phyloP scores from a whole-genome alignment of 2,888 invertebrate genomes.

The Lasius fuliginosus region DNA sequence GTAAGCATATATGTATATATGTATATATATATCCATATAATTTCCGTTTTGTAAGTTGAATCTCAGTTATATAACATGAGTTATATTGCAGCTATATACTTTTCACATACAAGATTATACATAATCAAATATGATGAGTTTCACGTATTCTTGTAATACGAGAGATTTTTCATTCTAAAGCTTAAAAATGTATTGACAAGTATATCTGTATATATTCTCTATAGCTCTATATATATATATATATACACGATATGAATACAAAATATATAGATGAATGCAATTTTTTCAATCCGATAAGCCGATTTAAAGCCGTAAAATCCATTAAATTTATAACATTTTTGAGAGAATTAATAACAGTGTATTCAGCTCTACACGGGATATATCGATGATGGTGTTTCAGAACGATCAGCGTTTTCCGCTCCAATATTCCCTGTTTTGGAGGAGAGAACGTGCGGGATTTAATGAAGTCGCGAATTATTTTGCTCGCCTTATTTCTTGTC shows the following conservation, averaged over 20 bases:
- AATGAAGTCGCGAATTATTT: constrained; percentile 28
- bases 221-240: background rate
- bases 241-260: background rate
- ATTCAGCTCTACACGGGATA: background rate
- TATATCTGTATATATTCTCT: background rate
- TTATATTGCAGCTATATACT: background rate
- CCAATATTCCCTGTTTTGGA: background rate
- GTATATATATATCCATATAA: background rate
- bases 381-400: background rate
- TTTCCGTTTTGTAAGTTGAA: background rate
- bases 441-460: background rate
- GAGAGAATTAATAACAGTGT: background rate
- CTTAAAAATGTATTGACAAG: background rate
- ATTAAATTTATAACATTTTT: background rate
- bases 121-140: background rate
- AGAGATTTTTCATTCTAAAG: background rate
- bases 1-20: background rate
- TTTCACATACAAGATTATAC: background rate
- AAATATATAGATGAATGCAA: background rate
- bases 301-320: background rate
- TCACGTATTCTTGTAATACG: background rate
- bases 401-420: background rate
- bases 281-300: background rate
- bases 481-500: background rate
- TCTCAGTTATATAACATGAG: background rate